Evolutionary conservation across 2,888 invertebrate genomes (phyloP).

Genomic region (Odontomyia ornata): DNA sequence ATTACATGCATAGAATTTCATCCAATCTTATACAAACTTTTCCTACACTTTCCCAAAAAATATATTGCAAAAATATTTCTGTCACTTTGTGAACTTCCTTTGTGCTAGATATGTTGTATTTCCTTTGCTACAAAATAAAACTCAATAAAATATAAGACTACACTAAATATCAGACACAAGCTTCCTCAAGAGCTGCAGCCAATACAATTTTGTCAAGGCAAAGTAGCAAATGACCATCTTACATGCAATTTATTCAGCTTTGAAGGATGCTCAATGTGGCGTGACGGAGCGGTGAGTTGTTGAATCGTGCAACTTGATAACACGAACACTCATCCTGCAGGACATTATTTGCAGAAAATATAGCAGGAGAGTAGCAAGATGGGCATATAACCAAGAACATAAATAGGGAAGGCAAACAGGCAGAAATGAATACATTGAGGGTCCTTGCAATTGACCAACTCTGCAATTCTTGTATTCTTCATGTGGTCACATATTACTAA

Average conservation of each 20-base stretch:
- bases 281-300: neutral
- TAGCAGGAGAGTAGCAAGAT: neutral
- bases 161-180: neutral
- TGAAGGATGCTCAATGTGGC: conserved; percentile 1
- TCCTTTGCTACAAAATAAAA: no score
- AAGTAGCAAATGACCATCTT: neutral
- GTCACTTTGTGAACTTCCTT: no score
- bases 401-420: neutral
- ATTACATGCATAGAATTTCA: no score
- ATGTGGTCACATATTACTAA: neutral
- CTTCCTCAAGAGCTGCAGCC: neutral
- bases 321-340: neutral
- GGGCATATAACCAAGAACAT: neutral
- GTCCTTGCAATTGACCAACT: neutral
- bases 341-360: neutral
- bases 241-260: conserved; percentile 3
- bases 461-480: neutral
- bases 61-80: no score
- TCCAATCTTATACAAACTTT: no score
- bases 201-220: neutral
- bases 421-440: neutral
- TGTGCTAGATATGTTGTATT: no score
- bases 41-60: no score
- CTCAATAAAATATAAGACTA: no score
- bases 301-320: neutral